phyloP scores from a whole-genome alignment of 1,140 invertebrate genomes.

The Notospermus geniculatus region DNA sequence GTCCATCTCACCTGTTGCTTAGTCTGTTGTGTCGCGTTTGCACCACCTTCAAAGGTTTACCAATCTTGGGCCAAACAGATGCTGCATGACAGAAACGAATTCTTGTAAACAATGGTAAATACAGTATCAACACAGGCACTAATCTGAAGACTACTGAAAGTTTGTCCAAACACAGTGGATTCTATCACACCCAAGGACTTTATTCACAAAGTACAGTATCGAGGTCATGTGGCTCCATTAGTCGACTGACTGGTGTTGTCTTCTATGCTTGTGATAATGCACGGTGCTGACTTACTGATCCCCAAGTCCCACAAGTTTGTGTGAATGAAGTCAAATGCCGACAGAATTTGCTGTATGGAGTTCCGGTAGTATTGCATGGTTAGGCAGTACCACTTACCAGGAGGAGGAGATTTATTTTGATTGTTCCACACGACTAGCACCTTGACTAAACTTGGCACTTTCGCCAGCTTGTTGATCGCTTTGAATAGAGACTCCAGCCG shows the following conservation, averaged over 20 bases:
- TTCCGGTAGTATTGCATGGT: neutral
- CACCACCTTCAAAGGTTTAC: conserved; percentile 86
- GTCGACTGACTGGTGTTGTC: too few species aligned
- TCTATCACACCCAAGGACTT: too few species aligned
- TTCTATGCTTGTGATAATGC: neutral
- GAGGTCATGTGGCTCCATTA: too few species aligned
- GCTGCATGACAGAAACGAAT: conserved; percentile 62
- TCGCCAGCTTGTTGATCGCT: conserved; percentile 79
- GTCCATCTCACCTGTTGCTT: conserved; percentile 70
- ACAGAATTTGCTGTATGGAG: neutral
- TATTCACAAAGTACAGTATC: too few species aligned
- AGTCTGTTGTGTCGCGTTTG: conserved; percentile 87
- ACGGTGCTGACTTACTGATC: conserved; percentile 2
- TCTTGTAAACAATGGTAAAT: too few species aligned
- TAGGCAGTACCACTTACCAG: conserved; percentile 49
- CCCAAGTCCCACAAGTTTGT: conserved; percentile 16
- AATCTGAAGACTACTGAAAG: too few species aligned
- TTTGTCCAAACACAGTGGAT: too few species aligned
- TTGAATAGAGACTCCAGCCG: conserved; percentile 87
- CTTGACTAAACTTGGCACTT: conserved; percentile 93
- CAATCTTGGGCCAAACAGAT: conserved; percentile 78
- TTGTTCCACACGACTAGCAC: conserved; percentile 99
- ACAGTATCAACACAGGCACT: too few species aligned
- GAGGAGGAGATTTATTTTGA: conserved; percentile 77
- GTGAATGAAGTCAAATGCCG: too few species aligned